A percentile compares a stretch with the other conserved stretches of the same genome.
Conservation (phyloP, 2,888 invertebrate genomes). For the Ormyrus thymus region DNA sequence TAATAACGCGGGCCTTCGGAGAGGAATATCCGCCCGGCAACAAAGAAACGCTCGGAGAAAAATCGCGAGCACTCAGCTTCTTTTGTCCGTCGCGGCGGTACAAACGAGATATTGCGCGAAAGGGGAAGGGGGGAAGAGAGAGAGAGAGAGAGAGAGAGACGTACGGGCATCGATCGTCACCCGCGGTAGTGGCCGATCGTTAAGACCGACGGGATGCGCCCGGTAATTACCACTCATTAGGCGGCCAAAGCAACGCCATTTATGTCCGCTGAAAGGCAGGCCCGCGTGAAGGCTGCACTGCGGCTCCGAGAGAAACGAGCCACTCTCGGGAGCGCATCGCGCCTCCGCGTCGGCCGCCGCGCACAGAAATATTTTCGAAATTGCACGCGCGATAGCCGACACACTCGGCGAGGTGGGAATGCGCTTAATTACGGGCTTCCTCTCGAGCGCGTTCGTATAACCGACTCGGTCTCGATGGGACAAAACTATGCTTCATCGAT, state of each 20-base stretch:
- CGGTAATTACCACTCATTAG: constrained; percentile 50
- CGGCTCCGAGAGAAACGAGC: no score
- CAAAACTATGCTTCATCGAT: no score
- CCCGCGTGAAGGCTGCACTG: background rate
- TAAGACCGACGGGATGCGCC: constrained; percentile 29
- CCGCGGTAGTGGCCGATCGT: constrained; percentile 28
- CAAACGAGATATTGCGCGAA: constrained; percentile 21
- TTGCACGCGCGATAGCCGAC: no score
- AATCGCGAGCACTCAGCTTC: background rate
- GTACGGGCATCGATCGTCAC: constrained; percentile 21
- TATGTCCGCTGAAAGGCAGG: constrained; percentile 18
- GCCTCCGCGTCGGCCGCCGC: no score
- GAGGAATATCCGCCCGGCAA: no score
- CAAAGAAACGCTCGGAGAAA: background rate
- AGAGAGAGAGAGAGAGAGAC: background rate
- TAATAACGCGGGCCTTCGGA: no score
- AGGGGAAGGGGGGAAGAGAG: background rate
- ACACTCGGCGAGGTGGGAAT: no score
- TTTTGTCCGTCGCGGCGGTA: constrained; percentile 27
- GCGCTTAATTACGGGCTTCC: no score
- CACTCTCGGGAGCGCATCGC: no score
- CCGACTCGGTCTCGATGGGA: no score
- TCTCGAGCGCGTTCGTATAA: no score
- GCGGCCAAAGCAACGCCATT: constrained; percentile 37
- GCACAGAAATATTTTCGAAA: no score